Conservation (phyloP, 2,888 invertebrate genomes). For the Rotaria magnacalcarata region DNA sequence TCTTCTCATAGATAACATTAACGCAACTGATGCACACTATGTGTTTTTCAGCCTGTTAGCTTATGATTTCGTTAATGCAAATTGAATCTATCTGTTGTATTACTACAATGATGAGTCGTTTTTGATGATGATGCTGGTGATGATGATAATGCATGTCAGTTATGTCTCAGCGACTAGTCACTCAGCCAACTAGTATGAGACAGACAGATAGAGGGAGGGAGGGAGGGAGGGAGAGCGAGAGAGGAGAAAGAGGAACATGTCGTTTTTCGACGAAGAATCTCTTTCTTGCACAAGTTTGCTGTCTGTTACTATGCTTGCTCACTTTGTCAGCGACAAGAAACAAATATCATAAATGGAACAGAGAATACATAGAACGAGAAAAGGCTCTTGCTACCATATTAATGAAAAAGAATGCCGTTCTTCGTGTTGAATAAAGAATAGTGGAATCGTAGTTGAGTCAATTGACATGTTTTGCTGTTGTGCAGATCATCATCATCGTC, state of each 20-base stretch:
- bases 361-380: background rate
- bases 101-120: background rate
- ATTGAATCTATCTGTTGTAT: background rate
- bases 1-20: background rate
- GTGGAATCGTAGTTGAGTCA: background rate
- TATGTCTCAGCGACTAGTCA: background rate
- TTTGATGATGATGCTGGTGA: background rate
- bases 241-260: background rate
- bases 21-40: background rate
- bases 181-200: background rate
- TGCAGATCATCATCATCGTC: background rate
- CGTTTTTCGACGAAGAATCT: background rate
- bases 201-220: too few relatives aligned
- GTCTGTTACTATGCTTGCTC: background rate
- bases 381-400: background rate
- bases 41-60: background rate
- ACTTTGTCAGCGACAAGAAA: background rate
- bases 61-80: slow-evolving; percentile 18
- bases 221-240: background rate
- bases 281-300: background rate
- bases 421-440: background rate
- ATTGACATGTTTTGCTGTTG: background rate
- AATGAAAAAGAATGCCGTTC: background rate
- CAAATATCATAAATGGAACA: slow-evolving; percentile 9
- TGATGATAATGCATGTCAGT: background rate